These are phyloP conservation scores for Synanthedon vespiformis DNA, from an alignment of 2,888 invertebrate genomes.

Conservation along the genomic window DNA sequence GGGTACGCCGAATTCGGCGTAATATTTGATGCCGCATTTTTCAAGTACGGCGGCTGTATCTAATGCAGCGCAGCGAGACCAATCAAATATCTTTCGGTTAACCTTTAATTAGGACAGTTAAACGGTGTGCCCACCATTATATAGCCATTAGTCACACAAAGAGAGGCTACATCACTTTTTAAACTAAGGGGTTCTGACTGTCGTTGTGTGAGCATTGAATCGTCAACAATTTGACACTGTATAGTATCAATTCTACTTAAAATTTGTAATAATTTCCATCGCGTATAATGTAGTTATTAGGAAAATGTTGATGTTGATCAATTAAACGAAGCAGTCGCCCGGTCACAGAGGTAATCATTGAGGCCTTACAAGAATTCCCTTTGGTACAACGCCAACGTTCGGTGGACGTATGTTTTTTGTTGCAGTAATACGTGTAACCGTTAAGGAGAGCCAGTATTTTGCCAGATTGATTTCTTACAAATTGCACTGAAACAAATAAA, in stretches of 20 bases:
- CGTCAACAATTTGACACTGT: too few relatives aligned
- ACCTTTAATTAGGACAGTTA: too few relatives aligned
- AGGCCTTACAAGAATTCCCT: neutral
- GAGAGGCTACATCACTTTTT: too few relatives aligned
- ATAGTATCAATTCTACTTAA: neutral
- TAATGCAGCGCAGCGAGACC: too few relatives aligned
- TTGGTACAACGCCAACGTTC: neutral
- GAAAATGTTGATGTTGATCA: constrained; percentile 9
- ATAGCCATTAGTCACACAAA: too few relatives aligned
- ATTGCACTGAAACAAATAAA: neutral
- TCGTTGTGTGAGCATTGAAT: too few relatives aligned
- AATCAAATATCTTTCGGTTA: too few relatives aligned
- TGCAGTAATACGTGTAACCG: neutral
- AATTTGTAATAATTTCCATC: constrained; percentile 3
- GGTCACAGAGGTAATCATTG: neutral
- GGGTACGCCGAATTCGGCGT: too few relatives aligned
- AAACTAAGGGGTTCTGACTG: neutral
- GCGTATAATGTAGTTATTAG: constrained; percentile 5
- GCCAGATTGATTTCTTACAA: neutral
- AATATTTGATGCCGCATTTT: too few relatives aligned
- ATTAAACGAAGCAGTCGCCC: constrained; percentile 3
- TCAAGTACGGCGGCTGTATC: too few relatives aligned
- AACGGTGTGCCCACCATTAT: too few relatives aligned
- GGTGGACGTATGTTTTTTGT: neutral
- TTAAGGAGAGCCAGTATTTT: neutral